A percentile compares a stretch with the other conserved stretches of the same genome.
Evolutionary conservation across 1,140 invertebrate genomes (phyloP).

Genomic region (Zophobas morio): DNA sequence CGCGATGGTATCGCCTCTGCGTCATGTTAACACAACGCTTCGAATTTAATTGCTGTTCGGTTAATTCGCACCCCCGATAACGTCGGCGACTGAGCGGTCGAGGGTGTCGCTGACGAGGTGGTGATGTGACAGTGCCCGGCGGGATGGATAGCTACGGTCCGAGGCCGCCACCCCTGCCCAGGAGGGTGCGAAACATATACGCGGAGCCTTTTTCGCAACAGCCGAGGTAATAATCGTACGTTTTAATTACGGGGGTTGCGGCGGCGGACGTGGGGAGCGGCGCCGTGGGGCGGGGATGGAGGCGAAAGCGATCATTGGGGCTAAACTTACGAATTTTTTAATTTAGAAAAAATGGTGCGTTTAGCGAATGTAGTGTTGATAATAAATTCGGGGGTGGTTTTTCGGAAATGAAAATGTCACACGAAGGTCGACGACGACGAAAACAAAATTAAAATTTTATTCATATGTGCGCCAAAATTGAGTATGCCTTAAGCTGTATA

Average conservation of each 20-base stretch:
- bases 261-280: no score
- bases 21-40: conserved; percentile 59
- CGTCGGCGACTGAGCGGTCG: conserved; percentile 45
- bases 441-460: no score
- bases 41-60: conserved; percentile 57
- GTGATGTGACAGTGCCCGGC: conserved; percentile 34
- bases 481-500: no score
- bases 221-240: conserved; percentile 65
- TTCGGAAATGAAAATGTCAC: no score
- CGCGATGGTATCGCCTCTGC: conserved; percentile 54
- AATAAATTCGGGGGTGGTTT: no score
- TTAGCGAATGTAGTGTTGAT: no score
- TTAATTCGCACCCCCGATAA: conserved; percentile 52
- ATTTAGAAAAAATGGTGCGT: no score
- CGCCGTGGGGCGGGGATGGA: no score
- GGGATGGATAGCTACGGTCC: conserved; percentile 71
- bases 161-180: conserved; percentile 70
- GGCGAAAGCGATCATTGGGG: no score
- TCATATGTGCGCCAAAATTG: no score
- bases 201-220: conserved; percentile 72
- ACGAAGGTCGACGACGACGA: no score
- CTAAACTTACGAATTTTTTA: no score
- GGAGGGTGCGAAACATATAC: conserved; percentile 72
- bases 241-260: conserved; percentile 30
- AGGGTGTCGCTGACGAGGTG: conserved; percentile 43